Evolutionary conservation across 2,888 invertebrate genomes (phyloP), one percentile per base, ranked within the genome.

Genomic region (Elegia similella): DNA sequence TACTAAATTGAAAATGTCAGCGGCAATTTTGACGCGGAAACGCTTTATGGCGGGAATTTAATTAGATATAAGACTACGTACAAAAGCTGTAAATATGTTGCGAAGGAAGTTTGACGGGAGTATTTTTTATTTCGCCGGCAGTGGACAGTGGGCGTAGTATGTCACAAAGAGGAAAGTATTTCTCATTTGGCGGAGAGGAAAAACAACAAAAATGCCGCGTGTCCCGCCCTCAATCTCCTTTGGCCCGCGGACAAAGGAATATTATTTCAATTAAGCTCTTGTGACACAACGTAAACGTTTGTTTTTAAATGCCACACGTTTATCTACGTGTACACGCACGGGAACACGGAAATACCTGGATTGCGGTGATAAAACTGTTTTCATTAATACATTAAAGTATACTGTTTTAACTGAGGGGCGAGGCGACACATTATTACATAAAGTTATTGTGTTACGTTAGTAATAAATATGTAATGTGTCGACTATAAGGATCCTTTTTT

Each of bases 101-200:
- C 17, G 17, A 46, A 55, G 46, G 46, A 44, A 55, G 44, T 54
- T 55, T 46, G 34, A 46, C 23, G 44, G 8, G 17, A 3, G 47
- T 69, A 69, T 74, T 76, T 72, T 66, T 66, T 60, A 47, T 67
- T 69, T 66, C 59, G 64, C 65, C 66, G 65, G 72, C 75, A 78
- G 75, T 82, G 80, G 78, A 65, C 80, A 71, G 75, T 73, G 73
- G 72, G 76, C 77, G 78, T 82, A 80, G 81, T 81, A 73, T 85
- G 83, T 84, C 85, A 82, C 82, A 86, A 79, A 84, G 81, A 79
- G 81, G 77, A 81, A 86, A 86, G 82, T 84, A 86, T 85, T 86
- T 86, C 82, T 84, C 86, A 84, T 86, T 85, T 82, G 76, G 70
- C 67, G 70, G 73, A 78, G 74, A 69, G 75, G 76, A 76, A 83